Conservation (phyloP, 2,113 vertebrate genomes). For the Sturnus vulgaris region DNA sequence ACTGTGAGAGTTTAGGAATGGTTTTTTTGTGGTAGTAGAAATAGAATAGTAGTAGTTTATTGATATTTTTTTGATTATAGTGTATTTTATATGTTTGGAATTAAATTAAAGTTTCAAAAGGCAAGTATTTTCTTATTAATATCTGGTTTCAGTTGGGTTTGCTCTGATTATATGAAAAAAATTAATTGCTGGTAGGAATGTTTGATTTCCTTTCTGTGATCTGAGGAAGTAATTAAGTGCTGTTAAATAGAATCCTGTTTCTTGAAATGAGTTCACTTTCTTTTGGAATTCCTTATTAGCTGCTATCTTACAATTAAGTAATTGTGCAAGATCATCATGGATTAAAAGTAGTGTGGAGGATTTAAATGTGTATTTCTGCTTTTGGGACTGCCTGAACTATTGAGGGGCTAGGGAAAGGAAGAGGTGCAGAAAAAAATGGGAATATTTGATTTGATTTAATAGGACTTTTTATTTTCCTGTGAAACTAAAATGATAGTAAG, state of each 20-base stretch:
- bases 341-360: background rate
- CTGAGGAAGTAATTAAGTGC: constrained; percentile 13
- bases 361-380: background rate
- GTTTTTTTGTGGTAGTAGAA: background rate
- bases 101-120: background rate
- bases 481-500: background rate
- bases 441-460: background rate
- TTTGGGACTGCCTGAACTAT: background rate
- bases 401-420: background rate
- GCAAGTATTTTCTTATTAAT: background rate
- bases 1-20: background rate
- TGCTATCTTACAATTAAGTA: constrained; percentile 5
- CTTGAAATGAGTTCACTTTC: constrained; percentile 1
- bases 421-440: background rate
- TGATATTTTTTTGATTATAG: background rate
- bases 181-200: background rate
- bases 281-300: constrained; percentile 30
- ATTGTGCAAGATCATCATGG: background rate
- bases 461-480: background rate
- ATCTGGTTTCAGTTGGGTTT: background rate
- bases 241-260: constrained; percentile 6
- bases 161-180: background rate
- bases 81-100: background rate
- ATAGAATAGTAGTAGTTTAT: background rate
- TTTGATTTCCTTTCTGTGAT: constrained; percentile 13